phyloP scores from a whole-genome alignment of 2,888 invertebrate genomes.

The Iselma pallidipennis region DNA sequence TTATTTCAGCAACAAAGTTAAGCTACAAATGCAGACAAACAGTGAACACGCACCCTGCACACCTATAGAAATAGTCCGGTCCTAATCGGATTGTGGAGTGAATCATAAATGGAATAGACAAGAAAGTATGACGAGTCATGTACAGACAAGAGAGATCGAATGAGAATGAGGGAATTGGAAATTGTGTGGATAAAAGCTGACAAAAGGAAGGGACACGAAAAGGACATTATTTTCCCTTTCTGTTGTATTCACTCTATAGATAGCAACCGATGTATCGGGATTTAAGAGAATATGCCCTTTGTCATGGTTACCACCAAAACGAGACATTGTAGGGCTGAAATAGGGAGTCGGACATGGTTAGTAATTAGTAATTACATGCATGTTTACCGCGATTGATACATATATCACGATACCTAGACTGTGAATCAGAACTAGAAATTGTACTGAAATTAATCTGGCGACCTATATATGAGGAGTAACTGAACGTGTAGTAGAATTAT shows the following conservation, averaged over 20 bases:
- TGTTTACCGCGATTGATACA: too few species aligned
- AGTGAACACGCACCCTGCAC: slow-evolving; percentile 9
- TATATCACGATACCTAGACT: too few species aligned
- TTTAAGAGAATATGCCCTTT: neutral
- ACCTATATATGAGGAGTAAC: too few species aligned
- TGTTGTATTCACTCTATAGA: neutral
- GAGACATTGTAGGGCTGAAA: too few species aligned
- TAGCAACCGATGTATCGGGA: neutral
- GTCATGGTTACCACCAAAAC: too few species aligned
- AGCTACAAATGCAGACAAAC: slow-evolving; percentile 14
- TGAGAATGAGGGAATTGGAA: neutral
- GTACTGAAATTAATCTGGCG: too few species aligned
- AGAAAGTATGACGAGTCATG: neutral
- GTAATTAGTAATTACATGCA: neutral
- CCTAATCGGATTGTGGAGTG: slow-evolving; percentile 13
- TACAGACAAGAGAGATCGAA: neutral
- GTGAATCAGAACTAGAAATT: too few species aligned
- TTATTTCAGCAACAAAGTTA: slow-evolving; percentile 23
- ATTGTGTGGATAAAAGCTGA: neutral
- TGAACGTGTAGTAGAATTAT: too few species aligned
- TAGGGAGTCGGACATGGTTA: neutral
- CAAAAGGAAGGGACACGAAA: neutral
- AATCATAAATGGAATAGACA: neutral
- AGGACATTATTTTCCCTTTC: neutral
- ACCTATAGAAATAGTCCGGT: slow-evolving; percentile 12